These are phyloP conservation scores for Periophthalmus modestus DNA, from an alignment of 2,113 vertebrate genomes.

Conservation along the genomic window DNA sequence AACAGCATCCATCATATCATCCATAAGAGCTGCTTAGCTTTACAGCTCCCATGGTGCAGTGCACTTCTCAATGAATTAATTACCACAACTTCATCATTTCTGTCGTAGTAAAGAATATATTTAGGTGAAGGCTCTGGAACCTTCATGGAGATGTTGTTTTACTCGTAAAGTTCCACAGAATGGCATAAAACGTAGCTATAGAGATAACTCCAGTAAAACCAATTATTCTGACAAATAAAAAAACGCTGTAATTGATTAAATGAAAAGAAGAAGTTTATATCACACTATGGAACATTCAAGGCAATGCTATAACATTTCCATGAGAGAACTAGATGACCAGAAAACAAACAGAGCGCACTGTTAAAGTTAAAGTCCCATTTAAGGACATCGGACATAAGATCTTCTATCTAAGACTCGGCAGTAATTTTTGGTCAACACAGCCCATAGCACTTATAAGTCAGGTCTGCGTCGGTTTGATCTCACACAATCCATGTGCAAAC, in stretches of 20 bases:
- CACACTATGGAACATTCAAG: not conserved
- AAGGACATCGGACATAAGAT: conserved; percentile 31
- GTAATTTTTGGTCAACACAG: not conserved
- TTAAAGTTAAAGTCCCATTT: conserved; percentile 50
- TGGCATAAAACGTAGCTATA: not conserved
- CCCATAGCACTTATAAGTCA: not conserved
- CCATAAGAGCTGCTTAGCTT: conserved; percentile 41
- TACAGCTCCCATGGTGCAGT: conserved; percentile 43
- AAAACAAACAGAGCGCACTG: not conserved
- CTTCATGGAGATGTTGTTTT: not conserved
- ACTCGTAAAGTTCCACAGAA: not conserved
- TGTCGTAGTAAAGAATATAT: conserved; percentile 52
- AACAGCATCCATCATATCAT: conserved; percentile 57
- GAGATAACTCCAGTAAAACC: not conserved
- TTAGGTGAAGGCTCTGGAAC: not conserved
- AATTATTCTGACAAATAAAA: not conserved
- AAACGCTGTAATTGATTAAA: too few species aligned
- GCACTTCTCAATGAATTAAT: conserved; percentile 59
- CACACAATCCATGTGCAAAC: not conserved
- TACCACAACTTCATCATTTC: conserved; percentile 51
- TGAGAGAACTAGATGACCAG: not conserved
- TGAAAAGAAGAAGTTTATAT: not conserved
- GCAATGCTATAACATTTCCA: not conserved
- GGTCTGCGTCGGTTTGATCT: not conserved
- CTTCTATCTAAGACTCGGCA: not conserved